A percentile compares a stretch with the other conserved stretches of the same genome.
These are phyloP conservation scores for Drosophila burlai DNA, from an alignment of 1,140 invertebrate genomes.

Conservation along the genomic window DNA sequence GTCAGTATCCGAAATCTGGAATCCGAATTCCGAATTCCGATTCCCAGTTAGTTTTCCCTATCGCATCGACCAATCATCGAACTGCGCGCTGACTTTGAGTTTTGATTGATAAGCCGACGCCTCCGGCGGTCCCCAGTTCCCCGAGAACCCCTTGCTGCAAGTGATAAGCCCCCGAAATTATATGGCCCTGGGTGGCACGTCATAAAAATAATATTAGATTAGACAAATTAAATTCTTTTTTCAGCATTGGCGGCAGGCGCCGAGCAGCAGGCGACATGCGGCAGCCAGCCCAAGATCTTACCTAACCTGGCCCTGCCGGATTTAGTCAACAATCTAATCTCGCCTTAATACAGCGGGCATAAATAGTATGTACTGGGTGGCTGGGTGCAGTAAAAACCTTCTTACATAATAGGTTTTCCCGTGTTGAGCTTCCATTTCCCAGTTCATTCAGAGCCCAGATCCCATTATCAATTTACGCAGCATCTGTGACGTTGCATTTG, in stretches of 20 bases:
- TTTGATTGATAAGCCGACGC: conserved; percentile 61
- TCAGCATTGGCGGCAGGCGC: conserved; percentile 7
- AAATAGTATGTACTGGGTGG: conserved; percentile 13
- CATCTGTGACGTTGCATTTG: conserved; percentile 19
- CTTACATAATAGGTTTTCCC: conserved; percentile 13
- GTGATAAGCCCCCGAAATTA: conserved; percentile 49
- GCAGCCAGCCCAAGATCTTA: conserved; percentile 26
- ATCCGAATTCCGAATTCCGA: conserved; percentile 35
- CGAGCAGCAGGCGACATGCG: not conserved
- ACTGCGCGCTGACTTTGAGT: conserved; percentile 45
- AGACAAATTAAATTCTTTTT: conserved; percentile 55
- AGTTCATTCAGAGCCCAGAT: conserved; percentile 4
- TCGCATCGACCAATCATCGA: conserved; percentile 34
- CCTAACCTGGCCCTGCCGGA: conserved; percentile 37
- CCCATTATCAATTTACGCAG: conserved; percentile 26
- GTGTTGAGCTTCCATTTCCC: not conserved
- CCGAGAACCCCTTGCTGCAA: conserved; percentile 43
- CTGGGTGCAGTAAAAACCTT: conserved; percentile 24
- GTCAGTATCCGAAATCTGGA: conserved; percentile 20
- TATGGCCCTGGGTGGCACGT: conserved; percentile 41
- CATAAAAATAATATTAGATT: conserved; percentile 62
- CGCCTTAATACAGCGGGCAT: conserved; percentile 16
- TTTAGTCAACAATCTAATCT: conserved; percentile 42
- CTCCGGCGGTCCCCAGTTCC: conserved; percentile 4
- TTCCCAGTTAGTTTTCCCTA: conserved; percentile 37